Conservation (phyloP, 2,888 invertebrate species). For the Ectemnius cavifrons region DNA sequence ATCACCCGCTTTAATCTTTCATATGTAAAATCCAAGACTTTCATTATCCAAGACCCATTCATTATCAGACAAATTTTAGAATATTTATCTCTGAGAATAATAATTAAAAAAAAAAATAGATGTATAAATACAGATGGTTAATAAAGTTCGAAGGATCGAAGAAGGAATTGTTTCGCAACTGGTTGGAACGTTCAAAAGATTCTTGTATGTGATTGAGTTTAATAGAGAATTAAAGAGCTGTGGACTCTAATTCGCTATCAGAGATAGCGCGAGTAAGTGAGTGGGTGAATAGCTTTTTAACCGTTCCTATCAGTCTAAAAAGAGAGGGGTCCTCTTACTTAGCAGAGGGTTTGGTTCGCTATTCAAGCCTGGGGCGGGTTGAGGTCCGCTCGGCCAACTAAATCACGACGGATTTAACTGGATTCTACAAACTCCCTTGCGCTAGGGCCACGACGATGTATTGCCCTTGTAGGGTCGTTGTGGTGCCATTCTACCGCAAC, state of each 20-base stretch:
- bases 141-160: too few relatives aligned
- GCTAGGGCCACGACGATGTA: conserved; percentile 63
- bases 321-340: conserved; percentile 67
- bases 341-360: conserved; percentile 36
- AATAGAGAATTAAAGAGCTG: too few relatives aligned
- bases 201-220: too few relatives aligned
- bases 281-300: conserved; percentile 65
- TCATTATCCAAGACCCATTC: too few relatives aligned
- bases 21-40: too few relatives aligned
- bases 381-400: conserved; percentile 63
- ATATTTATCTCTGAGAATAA: too few relatives aligned
- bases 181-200: too few relatives aligned
- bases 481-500: conserved; percentile 53
- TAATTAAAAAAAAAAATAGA: too few relatives aligned
- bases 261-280: background rate
- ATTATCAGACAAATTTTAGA: too few relatives aligned
- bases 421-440: conserved; percentile 74
- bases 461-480: conserved; percentile 70
- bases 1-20: too few relatives aligned
- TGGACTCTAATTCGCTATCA: background rate
- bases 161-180: too few relatives aligned
- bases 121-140: too few relatives aligned
- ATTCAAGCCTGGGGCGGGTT: conserved; percentile 51
- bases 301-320: conserved; percentile 71
- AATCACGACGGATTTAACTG: conserved; percentile 76